Base-by-base conservation (phyloP, 2,888 invertebrate genomes). In the Drosophila anomelani region DNA sequence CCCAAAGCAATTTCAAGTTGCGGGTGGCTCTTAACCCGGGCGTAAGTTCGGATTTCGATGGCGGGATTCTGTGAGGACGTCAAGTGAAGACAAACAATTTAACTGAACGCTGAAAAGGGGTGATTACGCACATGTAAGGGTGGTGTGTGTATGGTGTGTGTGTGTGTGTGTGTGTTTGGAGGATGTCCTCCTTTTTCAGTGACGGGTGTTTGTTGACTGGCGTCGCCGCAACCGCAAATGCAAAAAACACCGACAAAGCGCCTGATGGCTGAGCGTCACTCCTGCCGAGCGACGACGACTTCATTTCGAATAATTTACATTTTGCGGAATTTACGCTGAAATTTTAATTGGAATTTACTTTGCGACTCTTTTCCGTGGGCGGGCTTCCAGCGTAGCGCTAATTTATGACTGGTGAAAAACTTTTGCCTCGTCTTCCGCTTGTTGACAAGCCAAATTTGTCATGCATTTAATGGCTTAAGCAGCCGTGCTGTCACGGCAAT, bases 321-420 rank as follows among this genome's bases (percentile, higher is more conserved):
- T 87, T 82, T 89, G 77, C 80, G 89, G 89, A 77, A 85, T 85
- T 89, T 81, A 78, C 79, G 82, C 75, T 79, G 77, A 89, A 89
- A 87, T 87, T 85, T 86, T 87, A 86, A 86, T 86, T 86, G 85
- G 88, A 86, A 87, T 86, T 86, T 86, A 80, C 89, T 87, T 89
- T 82, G 79, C 69, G 76, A 79, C 75, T 88, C 73, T 83, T 83
- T 79, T 61, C 55, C 55, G 47, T 61, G 76, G 61, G 61, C 64
- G 64, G 34, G 20, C 29, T 44, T 38, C 61, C 56, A 63, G 68
- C 55, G 77, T 73, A 61, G 68, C 71, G 64, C 75, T 78, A 78
- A 78, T 78, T 77, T 78, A 78, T 75, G 67, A 74, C 70, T 85
- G 73, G 70, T 29, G 71, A 67, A 88, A 88, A 88, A 83, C 64